A percentile compares a stretch with the other conserved stretches of the same genome.
Conservation (phyloP, 2,113 vertebrate species). For the Donacobius atricapilla region DNA sequence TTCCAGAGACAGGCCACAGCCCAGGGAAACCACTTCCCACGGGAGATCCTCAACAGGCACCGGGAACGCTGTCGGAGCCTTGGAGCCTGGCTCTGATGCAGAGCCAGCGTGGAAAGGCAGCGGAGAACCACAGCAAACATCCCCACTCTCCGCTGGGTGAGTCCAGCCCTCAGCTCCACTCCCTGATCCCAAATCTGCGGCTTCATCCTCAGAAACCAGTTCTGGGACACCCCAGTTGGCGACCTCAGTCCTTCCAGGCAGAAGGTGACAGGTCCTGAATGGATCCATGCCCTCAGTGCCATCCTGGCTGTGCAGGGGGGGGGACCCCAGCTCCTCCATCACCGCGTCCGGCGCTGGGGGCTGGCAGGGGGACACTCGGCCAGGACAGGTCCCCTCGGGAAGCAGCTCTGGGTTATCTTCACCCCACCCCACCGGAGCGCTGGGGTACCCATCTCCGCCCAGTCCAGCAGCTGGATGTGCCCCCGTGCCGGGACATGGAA, state of each 20-base stretch:
- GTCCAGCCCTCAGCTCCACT: not conserved
- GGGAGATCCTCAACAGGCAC: not conserved
- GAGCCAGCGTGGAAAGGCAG: not conserved
- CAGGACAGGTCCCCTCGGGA: not conserved
- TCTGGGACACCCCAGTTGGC: not conserved
- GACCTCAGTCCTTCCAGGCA: constrained; percentile 19
- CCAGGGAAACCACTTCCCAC: not conserved
- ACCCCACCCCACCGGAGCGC: not conserved
- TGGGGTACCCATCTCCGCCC: not conserved
- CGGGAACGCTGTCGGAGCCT: rapidly evolving
- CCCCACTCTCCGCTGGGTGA: not conserved
- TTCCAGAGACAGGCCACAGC: not conserved
- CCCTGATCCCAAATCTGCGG: not conserved
- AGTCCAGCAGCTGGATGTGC: not conserved
- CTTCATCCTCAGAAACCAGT: constrained; percentile 28
- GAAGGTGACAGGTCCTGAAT: not conserved
- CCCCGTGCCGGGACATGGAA: not conserved
- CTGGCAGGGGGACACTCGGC: not conserved
- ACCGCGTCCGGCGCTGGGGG: not conserved
- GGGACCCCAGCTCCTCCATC: constrained; percentile 62
- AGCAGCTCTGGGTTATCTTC: constrained; percentile 46
- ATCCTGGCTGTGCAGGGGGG: constrained; percentile 12
- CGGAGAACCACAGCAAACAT: not conserved
- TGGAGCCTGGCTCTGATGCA: not conserved
- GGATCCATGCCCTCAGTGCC: not conserved